Base-by-base conservation (phyloP, 2,113 vertebrate species). In the Chauna torquata region DNA sequence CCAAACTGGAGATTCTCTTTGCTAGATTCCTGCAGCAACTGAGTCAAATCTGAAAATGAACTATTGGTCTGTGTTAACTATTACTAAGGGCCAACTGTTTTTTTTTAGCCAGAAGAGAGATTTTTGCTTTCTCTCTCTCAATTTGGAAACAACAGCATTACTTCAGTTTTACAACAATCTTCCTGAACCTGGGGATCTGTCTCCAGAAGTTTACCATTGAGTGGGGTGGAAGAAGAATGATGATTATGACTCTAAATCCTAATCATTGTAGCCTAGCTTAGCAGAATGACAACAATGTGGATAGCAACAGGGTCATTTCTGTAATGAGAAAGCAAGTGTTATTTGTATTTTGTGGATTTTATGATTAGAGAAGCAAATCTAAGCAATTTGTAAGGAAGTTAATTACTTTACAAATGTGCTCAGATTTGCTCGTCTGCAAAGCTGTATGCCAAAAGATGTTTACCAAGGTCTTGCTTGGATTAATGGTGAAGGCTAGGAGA, bases 301-400 rank as follows among this genome's bases (percentile, higher is more conserved):
- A 84, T 47, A 92, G 69, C 82, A 96, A 92, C 44, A 95, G 77
- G 65, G 72, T 94, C 44, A 84, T 95, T 95, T 94, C 44, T 91
- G 30, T 94, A 96, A 96, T 69, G 57, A 94, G 92, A 95, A 96
- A 86, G 18, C 32, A 47, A 47, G 32, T 52, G 42, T 12, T 95
- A 65, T 96, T 94, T 94, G 64, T 96, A 88, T 40, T 92, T 12
- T 88, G 69, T 76, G 57, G 0, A 2, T n/a, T 90, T 96, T 96
- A 88, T 84, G 80, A 95, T 91, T 84, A 94, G 57, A 82, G 83
- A 92, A 92, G 83, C 86, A 94, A 94, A 96, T 85, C 44, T 65
- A 71, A 94, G 83, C 83, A 92, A 96, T 95, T 94, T 94, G 61
- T 93, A 94, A 89, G 74, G 57, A 94, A 94, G 47, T 87, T 93